These are phyloP conservation scores for Noctua comes DNA, from an alignment of 2,888 invertebrate genomes.

Conservation along the genomic window DNA sequence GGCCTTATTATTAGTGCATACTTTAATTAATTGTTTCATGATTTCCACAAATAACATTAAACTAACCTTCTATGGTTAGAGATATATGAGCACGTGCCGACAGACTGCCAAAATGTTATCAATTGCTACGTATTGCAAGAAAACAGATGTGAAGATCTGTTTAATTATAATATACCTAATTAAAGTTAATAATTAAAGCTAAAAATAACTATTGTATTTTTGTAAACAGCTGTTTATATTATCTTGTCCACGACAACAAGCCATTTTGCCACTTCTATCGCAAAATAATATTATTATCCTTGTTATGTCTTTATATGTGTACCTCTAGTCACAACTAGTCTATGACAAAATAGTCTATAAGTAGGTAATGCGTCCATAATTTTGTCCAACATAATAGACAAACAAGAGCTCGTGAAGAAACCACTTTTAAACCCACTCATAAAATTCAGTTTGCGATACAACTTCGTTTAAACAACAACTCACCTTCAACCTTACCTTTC, in stretches of 20 bases:
- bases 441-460: slow-evolving; percentile 2
- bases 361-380: not conserved
- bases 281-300: slow-evolving; percentile 37
- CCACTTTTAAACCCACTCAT: not conserved
- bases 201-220: slow-evolving; percentile 16
- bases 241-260: slow-evolving; percentile 53
- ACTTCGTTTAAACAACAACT: too few species aligned
- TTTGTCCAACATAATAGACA: not conserved
- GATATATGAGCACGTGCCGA: slow-evolving; percentile 12
- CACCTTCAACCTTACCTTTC: too few species aligned
- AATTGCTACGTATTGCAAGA: slow-evolving; percentile 14
- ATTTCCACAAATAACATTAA: slow-evolving; percentile 9
- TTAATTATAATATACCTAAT: slow-evolving; percentile 20
- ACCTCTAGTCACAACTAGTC: not conserved
- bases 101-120: slow-evolving; percentile 27
- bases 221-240: slow-evolving; percentile 29
- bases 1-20: not conserved
- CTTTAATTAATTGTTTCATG: slow-evolving; percentile 8
- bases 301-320: slow-evolving; percentile 2
- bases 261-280: slow-evolving; percentile 38
- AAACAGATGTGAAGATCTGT: slow-evolving; percentile 8
- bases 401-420: not conserved
- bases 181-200: not conserved
- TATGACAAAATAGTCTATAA: not conserved
- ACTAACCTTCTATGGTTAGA: too few species aligned